Base-by-base conservation (phyloP, 2,888 invertebrate genomes). In the Alsophila aescularia region DNA sequence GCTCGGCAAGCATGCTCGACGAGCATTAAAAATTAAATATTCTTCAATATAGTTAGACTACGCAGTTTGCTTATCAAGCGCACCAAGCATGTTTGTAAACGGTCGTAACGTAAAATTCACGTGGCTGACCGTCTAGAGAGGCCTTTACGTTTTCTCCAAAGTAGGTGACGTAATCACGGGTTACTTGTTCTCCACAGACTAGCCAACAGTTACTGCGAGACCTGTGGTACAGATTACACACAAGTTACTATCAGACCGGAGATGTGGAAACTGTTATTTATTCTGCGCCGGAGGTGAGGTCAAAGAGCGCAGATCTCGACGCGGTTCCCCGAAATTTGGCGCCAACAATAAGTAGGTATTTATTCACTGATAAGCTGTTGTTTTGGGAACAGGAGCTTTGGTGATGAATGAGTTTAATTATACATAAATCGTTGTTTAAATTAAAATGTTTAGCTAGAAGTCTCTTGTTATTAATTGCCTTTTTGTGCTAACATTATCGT, bases 281-380 rank as follows among this genome's bases (percentile, higher is more conserved):
- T 24, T 35, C 14, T 7, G 10, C 39, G 34, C 51, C 45, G 56
- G 56, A 56, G 51, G 36, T 45, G 50, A 41, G 50, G 50, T 55
- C 55, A 55, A 39, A 49, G 35, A 34, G 49, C 31, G 15, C 13
- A 15, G 35, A 18, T 45, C 35, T 55, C 42, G 16, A 37, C 18
- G 12, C n/a, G 16, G 36, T 54, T 43, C 49, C 21, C 3, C n/a
- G 47, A 52, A 44, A 21, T 32, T 32, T 32, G 32, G 29, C 27
- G 36, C 14, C 24, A 2, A 27, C 29, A 35, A 21, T 13, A 13
- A 10, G 29, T 51, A 50, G 35, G 40, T 45, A 41, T 52, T 39
- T 13, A 6, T 29, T 16, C 4, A 13, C 31, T 48, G 42, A 42
- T 42, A 36, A 48, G 36, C 15, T 8, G 13, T 39, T 32, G 31